Evolutionary conservation across 2,888 invertebrate species (phyloP).

Genomic region (Poecilus cupreus): DNA sequence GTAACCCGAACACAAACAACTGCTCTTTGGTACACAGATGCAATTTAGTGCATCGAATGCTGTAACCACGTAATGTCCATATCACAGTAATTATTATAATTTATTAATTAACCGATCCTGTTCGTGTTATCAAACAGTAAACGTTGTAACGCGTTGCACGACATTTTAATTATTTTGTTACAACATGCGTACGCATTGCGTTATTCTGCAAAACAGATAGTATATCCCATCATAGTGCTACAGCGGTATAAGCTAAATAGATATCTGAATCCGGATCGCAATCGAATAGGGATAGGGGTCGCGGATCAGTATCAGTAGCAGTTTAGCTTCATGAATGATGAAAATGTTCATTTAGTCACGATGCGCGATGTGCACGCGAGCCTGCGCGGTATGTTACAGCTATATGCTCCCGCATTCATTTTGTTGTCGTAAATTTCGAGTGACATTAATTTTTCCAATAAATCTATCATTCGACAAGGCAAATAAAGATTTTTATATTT

Average conservation of each 20-base stretch:
- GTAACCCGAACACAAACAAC: too few species aligned
- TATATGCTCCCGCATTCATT: conserved; percentile 2
- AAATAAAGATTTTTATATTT: conserved; percentile 26
- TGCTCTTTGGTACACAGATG: conserved; percentile 5
- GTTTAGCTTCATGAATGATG: conserved; percentile 4
- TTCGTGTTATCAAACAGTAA: conserved; percentile 1
- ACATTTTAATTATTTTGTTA: conserved; percentile 31
- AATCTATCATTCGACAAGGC: conserved; percentile 14
- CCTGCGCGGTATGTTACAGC: not conserved
- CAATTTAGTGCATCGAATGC: conserved; percentile 20
- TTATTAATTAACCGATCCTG: conserved; percentile 45
- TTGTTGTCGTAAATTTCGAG: conserved; percentile 2
- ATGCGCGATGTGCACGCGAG: not conserved
- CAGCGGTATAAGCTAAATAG: not conserved
- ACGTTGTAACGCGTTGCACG: conserved; percentile 19
- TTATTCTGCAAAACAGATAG: not conserved
- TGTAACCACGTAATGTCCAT: conserved; percentile 36
- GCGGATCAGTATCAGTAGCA: not conserved
- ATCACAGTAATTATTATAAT: conserved; percentile 41
- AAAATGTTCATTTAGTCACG: not conserved
- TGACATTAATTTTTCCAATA: conserved; percentile 27
- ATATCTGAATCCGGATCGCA: not conserved
- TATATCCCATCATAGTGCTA: too few species aligned
- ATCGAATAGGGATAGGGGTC: conserved; percentile 12
- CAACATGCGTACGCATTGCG: not conserved